Base-by-base conservation (phyloP, 2,113 vertebrate genomes). In the Dicrurus megarhynchus region DNA sequence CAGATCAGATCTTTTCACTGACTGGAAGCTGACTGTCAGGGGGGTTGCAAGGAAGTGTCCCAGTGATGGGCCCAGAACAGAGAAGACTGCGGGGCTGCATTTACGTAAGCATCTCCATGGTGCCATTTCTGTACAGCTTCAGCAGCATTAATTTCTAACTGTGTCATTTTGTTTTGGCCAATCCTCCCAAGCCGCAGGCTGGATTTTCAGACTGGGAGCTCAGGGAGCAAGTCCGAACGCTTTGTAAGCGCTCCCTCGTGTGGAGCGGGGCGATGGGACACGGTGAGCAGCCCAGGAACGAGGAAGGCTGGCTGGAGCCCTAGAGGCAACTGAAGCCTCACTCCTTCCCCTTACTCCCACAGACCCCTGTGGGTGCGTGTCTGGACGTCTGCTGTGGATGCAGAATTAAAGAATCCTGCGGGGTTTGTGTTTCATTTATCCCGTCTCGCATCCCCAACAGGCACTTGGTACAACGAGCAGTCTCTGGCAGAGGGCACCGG, bases 211-310 rank as follows among this genome's bases (percentile, higher is more conserved):
- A 18, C 47, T 7, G 71, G 52, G 71, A 93, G 42, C 65, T 74
- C 84, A 6, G 17, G 11, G 75, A 87, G 68, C 1, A 9, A 69
- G 47, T 8, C 24, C 2, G 14, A 92, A 80, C 1, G 23, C 42
- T 90, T 78, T 50, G n/a, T 9, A 30, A 88, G 82, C 0, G 56
- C 89, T 76, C 90, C 94, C 88, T 83, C 84, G 14, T 73, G 79
- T 64, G 96, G 84, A 93, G 27, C 49, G 7, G 20, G 26, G 33
- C 4, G 13, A 11, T 13, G 9, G 27, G 10, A 67, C 80, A 57
- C 20, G 19, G 59, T 0, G 2, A 37, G 28, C 41, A 44, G n/a
- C 14, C 18, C 49, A 12, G 23, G 4, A 41, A 16, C 1, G 0
- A 15, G 15, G 5, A 24, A 32, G 20, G 41, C n/a, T 22, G 49